These are phyloP conservation scores for Passerina amoena DNA, from an alignment of 2,113 vertebrate genomes.

Conservation along the genomic window DNA sequence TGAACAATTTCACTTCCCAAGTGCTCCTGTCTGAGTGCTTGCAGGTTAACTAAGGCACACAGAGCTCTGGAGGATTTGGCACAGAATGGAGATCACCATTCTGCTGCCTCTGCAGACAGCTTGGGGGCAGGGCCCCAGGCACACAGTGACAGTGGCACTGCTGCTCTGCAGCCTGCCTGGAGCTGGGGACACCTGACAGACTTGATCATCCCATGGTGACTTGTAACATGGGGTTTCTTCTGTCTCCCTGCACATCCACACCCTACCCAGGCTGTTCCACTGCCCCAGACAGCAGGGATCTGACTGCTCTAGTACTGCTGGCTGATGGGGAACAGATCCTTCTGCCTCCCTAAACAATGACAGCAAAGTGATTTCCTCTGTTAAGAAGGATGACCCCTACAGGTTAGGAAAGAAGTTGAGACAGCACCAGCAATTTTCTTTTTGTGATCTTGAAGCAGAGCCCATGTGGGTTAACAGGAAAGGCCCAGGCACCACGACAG, in stretches of 20 bases:
- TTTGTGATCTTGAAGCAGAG: not conserved
- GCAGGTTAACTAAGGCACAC: not conserved
- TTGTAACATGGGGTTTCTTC: rapidly evolving
- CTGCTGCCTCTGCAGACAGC: not conserved
- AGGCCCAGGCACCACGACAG: not conserved
- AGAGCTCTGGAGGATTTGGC: not conserved
- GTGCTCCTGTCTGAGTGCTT: not conserved
- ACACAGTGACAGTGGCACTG: not conserved
- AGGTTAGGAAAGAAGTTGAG: not conserved
- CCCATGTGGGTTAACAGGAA: not conserved
- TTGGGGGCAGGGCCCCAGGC: not conserved
- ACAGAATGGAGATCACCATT: not conserved
- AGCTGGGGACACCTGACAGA: not conserved
- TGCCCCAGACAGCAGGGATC: not conserved
- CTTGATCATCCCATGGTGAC: not conserved
- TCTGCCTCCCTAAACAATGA: not conserved
- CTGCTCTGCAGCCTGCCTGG: not conserved
- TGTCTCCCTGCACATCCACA: not conserved
- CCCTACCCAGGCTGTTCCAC: not conserved
- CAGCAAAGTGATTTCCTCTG: not conserved
- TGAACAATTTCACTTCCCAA: not conserved
- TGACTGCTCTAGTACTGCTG: not conserved
- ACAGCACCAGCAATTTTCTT: not conserved
- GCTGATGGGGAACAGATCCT: rapidly evolving
- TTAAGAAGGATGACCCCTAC: not conserved